These are phyloP conservation scores for Probosciger aterrimus DNA, from an alignment of 2,113 vertebrate species.

Conservation along the genomic window DNA sequence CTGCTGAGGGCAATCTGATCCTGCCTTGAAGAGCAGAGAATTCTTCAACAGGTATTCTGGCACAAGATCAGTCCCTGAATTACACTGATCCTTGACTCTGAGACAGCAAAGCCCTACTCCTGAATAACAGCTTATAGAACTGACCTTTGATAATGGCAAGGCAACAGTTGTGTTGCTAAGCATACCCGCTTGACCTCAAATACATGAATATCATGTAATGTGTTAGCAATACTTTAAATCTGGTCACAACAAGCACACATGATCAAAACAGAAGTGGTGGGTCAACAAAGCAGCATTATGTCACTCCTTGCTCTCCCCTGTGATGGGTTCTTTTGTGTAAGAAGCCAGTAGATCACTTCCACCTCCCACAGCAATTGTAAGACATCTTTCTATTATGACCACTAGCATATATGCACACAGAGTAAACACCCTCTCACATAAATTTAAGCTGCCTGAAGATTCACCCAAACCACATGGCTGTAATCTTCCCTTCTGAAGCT, in stretches of 20 bases:
- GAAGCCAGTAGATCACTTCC: background rate
- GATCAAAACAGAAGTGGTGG: background rate
- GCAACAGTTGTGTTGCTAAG: background rate
- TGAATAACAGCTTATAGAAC: background rate
- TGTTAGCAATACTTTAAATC: background rate
- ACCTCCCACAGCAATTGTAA: accelerated
- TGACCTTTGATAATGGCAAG: background rate
- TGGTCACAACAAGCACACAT: background rate
- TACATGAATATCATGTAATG: accelerated
- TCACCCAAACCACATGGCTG: background rate
- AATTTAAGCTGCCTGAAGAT: background rate
- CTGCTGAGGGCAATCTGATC: background rate
- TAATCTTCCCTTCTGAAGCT: background rate
- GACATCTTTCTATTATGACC: background rate
- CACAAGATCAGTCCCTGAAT: background rate
- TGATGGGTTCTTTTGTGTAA: background rate
- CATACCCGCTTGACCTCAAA: background rate
- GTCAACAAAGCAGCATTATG: background rate
- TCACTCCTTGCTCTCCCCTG: background rate
- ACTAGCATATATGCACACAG: accelerated
- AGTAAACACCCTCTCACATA: background rate
- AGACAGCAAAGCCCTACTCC: background rate
- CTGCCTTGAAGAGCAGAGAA: background rate
- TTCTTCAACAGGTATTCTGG: background rate
- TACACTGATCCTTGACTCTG: background rate